Base-by-base conservation (phyloP, 2,797 vertebrate genomes). In the Sardinella longiceps region DNA sequence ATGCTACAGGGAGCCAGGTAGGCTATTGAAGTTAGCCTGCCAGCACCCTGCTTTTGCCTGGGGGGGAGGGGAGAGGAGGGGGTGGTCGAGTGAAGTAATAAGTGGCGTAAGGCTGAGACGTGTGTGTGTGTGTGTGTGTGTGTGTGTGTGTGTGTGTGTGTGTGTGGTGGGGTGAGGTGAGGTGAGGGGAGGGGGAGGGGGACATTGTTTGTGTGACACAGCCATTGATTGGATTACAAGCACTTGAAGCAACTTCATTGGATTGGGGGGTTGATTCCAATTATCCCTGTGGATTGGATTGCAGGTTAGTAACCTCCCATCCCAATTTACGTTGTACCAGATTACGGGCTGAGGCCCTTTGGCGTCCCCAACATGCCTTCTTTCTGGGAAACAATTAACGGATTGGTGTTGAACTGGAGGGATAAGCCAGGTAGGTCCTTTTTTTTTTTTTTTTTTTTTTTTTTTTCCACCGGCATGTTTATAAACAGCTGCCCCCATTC, bases 141-240 rank as follows among this genome's bases (percentile, higher is more conserved):
- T n/a, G n/a, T n/a, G n/a, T n/a, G n/a, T n/a, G n/a, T n/a, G n/a
- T n/a, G n/a, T n/a, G n/a, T n/a, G n/a, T n/a, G n/a, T n/a, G n/a
- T n/a, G n/a, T n/a, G n/a, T n/a, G n/a, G n/a, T n/a, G n/a, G n/a
- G n/a, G n/a, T n/a, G n/a, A n/a, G n/a, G n/a, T n/a, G n/a, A n/a
- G n/a, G n/a, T n/a, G n/a, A n/a, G n/a, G n/a, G n/a, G n/a, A n/a
- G n/a, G n/a, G n/a, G n/a, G n/a, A 33, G 88, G 87, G 87, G 88
- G 87, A 92, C 90, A 92, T 93, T 94, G 94, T 94, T 91, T 88
- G 86, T 92, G 91, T 94, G 93, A 94, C 94, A 93, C 91, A 92
- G 92, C 89, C 89, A 87, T 90, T 94, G 93, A 95, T 94, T 95
- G 94, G 94, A 95, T 95, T 95, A 95, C 94, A 94, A 93, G 91